A percentile compares a stretch with the other conserved stretches of the same genome.
phyloP scores from a whole-genome alignment of 2,888 invertebrate genomes.

The Vannuccia rotundouncinata region DNA sequence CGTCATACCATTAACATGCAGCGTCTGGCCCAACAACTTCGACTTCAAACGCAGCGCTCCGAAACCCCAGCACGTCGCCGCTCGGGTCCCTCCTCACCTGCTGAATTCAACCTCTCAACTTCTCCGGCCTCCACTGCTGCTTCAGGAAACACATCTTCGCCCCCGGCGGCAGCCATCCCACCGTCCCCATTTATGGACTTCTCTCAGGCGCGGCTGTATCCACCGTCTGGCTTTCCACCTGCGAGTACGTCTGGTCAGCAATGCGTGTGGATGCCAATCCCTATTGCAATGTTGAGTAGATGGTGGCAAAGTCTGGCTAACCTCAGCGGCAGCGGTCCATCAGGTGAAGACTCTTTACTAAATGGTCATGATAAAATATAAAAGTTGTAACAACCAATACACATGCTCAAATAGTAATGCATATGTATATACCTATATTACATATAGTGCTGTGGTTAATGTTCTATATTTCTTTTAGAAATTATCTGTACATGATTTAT shows the following conservation, averaged over 20 bases:
- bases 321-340: not conserved
- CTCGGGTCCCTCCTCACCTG: not conserved
- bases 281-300: constrained; percentile 32
- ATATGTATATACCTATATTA: no score
- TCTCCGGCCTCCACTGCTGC: not conserved
- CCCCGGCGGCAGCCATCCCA: not conserved
- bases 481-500: no score
- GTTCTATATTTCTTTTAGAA: no score
- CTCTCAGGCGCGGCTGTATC: not conserved
- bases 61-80: not conserved
- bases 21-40: constrained; percentile 37
- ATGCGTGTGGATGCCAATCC: constrained; percentile 39
- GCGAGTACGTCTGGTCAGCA: constrained; percentile 18
- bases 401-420: no score
- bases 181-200: not conserved
- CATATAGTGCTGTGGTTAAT: no score
- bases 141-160: not conserved
- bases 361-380: no score
- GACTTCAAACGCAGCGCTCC: constrained; percentile 7
- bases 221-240: constrained; percentile 1
- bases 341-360: no score
- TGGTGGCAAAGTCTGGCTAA: constrained; percentile 25
- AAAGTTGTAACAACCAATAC: no score
- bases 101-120: constrained; percentile 35
- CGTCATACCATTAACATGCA: constrained; percentile 39